phyloP scores from a whole-genome alignment of 2,113 vertebrate genomes.

The Odocoileus virginianus region DNA sequence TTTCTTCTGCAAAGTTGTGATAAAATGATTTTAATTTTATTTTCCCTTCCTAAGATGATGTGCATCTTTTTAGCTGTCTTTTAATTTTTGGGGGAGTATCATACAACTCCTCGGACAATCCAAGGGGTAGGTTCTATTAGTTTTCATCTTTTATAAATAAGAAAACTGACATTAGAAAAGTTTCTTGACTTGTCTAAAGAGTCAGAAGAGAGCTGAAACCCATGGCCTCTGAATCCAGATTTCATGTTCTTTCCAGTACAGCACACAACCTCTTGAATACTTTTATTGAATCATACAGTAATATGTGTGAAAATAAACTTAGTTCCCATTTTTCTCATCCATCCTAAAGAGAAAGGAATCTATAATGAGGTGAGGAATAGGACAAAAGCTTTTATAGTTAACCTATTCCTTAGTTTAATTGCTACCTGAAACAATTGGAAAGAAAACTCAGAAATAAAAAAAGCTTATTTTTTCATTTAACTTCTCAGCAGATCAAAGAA shows the following conservation, averaged over 20 bases:
- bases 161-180: neutral
- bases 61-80: neutral
- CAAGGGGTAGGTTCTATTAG: neutral
- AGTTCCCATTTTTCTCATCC: neutral
- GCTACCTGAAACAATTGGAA: neutral
- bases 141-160: neutral
- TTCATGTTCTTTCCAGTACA: neutral
- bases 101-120: neutral
- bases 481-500: conserved; percentile 36
- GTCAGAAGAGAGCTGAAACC: neutral
- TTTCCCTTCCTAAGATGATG: neutral
- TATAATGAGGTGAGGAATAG: neutral
- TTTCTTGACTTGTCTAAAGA: neutral
- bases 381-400: neutral
- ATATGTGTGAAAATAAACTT: neutral
- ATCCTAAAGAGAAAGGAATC: neutral
- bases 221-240: neutral
- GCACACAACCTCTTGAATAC: neutral
- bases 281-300: neutral
- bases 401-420: conserved; percentile 18
- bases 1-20: neutral
- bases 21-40: conserved; percentile 1
- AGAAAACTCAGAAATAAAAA: conserved; percentile 39
- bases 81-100: neutral
- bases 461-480: neutral